Conservation (phyloP, 2,113 vertebrate genomes). For the Echinops telfairi region DNA sequence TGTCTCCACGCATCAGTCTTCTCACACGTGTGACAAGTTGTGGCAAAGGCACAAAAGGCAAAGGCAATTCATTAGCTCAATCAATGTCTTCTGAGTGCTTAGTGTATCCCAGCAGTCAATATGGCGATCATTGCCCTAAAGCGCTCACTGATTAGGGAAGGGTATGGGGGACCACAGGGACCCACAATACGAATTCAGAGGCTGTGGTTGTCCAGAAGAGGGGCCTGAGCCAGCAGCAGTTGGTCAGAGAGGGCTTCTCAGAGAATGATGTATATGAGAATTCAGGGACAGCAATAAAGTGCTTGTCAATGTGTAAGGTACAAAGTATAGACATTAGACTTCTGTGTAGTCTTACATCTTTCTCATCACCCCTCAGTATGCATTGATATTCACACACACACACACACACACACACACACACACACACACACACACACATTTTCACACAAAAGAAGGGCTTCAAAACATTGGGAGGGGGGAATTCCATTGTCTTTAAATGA, state of each 20-base stretch:
- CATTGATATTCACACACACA: not conserved
- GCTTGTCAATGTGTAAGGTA: not conserved
- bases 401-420: no score
- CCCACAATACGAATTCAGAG: not conserved
- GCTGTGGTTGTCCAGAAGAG: not conserved
- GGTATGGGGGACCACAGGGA: not conserved
- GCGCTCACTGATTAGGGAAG: not conserved
- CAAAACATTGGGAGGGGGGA: no score
- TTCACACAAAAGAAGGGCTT: not conserved
- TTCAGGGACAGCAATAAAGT: not conserved
- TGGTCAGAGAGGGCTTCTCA: not conserved
- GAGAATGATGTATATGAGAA: not conserved
- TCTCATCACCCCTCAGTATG: not conserved
- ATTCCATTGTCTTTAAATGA: no score
- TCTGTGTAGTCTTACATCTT: not conserved
- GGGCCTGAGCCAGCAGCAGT: not conserved
- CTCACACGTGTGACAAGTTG: not conserved
- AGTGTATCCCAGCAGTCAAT: not conserved
- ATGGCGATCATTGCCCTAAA: not conserved
- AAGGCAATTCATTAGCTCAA: not conserved
- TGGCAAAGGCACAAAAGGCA: not conserved
- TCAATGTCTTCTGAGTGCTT: not conserved
- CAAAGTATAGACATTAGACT: not conserved
- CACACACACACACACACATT: no score
- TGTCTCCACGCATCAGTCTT: not conserved